Conservation (phyloP, 2,797 vertebrate species). For the Rhinella marina region DNA sequence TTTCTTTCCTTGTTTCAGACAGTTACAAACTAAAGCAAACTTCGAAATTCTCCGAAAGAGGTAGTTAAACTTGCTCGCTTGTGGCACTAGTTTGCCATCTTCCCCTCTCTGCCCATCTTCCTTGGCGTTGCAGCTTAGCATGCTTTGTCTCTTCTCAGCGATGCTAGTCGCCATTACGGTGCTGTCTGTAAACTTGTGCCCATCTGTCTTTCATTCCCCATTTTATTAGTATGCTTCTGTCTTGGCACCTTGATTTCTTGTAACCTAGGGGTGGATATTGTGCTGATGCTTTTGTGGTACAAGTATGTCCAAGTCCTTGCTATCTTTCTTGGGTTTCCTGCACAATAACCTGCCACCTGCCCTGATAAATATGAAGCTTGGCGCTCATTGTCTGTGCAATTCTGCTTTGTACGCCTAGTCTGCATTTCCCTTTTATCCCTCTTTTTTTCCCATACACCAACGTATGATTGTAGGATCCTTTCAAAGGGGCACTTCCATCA, state of each 20-base stretch:
- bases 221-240: constrained; percentile 23
- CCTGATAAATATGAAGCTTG: background rate
- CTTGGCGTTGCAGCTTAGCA: constrained; percentile 54
- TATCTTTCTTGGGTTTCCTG: background rate
- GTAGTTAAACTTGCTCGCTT: constrained; percentile 84
- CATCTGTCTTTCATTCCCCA: constrained; percentile 36
- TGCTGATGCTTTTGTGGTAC: background rate
- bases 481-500: too few species aligned
- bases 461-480: background rate
- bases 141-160: constrained; percentile 41
- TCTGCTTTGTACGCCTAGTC: constrained; percentile 6
- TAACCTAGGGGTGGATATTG: background rate
- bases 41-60: constrained; percentile 98
- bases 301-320: background rate
- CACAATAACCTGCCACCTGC: background rate
- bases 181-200: constrained; percentile 31
- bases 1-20: constrained; percentile 94
- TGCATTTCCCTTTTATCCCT: background rate
- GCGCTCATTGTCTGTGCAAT: background rate
- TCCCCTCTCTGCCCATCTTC: constrained; percentile 63
- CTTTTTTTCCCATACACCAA: background rate
- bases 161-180: constrained; percentile 20
- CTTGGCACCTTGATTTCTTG: constrained; percentile 29
- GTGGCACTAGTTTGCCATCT: constrained; percentile 72
- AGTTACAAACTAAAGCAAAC: constrained; percentile 99